Evolutionary conservation across 2,113 vertebrate genomes (phyloP).

Genomic region (Oreocharis arfaki): DNA sequence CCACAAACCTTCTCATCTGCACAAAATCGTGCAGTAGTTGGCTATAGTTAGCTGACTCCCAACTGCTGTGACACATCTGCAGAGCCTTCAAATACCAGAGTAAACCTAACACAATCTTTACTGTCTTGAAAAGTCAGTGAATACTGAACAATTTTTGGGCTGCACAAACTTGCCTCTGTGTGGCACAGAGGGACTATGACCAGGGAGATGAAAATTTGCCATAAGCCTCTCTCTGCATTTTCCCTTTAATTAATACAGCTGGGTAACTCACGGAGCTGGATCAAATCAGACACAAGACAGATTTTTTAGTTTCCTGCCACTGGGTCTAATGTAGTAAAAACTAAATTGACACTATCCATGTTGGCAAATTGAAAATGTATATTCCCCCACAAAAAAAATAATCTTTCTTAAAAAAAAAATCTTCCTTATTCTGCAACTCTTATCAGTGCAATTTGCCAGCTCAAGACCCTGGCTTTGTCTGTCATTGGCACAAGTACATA

Average conservation of each 20-base stretch:
- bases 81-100: neutral
- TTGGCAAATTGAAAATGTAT: neutral
- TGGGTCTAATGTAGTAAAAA: neutral
- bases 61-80: neutral
- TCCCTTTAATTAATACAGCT: neutral
- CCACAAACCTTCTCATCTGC: neutral
- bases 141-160: neutral
- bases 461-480: neutral
- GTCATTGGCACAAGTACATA: neutral
- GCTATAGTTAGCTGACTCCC: neutral
- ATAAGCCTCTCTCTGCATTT: neutral
- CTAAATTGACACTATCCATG: neutral
- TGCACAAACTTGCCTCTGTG: neutral
- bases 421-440: neutral
- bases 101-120: neutral
- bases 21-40: neutral
- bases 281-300: neutral
- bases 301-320: neutral
- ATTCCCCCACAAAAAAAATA: neutral
- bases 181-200: neutral
- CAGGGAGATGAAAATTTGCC: neutral
- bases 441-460: neutral
- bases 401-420: neutral
- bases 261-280: neutral
- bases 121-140: accelerated